Evolutionary conservation across 2,888 invertebrate genomes (phyloP).

Genomic region (Ceramica pisi): DNA sequence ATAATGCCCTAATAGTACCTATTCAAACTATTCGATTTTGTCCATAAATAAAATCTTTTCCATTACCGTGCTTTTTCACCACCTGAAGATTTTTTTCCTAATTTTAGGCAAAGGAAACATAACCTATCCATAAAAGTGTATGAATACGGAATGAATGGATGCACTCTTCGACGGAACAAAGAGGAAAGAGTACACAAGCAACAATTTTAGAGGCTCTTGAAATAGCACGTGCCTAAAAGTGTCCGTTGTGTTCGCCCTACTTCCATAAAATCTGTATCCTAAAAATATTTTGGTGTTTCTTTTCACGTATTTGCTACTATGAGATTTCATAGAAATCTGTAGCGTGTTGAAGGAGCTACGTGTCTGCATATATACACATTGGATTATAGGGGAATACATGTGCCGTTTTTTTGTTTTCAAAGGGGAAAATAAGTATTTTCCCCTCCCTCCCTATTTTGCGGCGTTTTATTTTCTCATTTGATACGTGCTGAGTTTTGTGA

Average conservation of each 20-base stretch:
- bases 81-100: neutral
- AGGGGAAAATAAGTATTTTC: too few relatives aligned
- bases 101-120: constrained; percentile 1
- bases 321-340: constrained; percentile 36
- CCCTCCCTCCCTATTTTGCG: too few relatives aligned
- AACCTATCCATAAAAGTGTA: neutral
- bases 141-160: constrained; percentile 38
- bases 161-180: constrained; percentile 28
- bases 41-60: neutral
- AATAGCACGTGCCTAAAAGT: constrained; percentile 47
- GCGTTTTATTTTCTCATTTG: neutral
- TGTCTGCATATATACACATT: constrained; percentile 36
- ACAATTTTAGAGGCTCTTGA: constrained; percentile 35
- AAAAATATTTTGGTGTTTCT: constrained; percentile 36
- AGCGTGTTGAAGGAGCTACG: constrained; percentile 6
- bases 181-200: constrained; percentile 7
- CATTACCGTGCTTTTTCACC: too few relatives aligned
- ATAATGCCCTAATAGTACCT: too few relatives aligned
- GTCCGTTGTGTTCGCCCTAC: neutral
- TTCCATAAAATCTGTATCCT: constrained; percentile 40
- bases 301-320: constrained; percentile 33
- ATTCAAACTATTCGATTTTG: too few relatives aligned
- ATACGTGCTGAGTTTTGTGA: neutral
- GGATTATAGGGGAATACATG: neutral
- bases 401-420: constrained; percentile 9